phyloP scores from a whole-genome alignment of 2,888 invertebrate genomes.

The Atrina japonica region DNA sequence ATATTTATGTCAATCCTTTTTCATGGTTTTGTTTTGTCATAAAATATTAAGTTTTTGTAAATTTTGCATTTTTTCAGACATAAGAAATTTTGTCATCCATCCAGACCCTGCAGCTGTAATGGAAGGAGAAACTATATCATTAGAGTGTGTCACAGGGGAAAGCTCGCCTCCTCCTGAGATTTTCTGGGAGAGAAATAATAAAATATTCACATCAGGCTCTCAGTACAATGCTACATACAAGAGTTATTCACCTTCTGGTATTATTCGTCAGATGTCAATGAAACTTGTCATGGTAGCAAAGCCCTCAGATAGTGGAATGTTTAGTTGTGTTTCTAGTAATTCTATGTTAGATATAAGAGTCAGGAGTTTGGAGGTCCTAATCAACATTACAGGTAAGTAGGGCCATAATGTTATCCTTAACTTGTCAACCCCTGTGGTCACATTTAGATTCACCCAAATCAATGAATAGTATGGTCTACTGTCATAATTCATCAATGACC shows the following conservation, averaged over 20 bases:
- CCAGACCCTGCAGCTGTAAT: constrained; percentile 60
- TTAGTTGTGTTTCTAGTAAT: constrained; percentile 70
- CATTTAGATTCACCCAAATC: no score
- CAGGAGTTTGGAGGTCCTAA: constrained; percentile 58
- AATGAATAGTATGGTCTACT: no score
- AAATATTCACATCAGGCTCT: constrained; percentile 54
- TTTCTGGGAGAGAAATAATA: constrained; percentile 70
- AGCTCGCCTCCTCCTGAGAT: constrained; percentile 61
- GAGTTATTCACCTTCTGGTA: constrained; percentile 49
- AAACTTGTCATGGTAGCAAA: constrained; percentile 57
- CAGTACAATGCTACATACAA: constrained; percentile 66
- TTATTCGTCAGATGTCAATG: constrained; percentile 65
- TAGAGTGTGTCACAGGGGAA: constrained; percentile 72
- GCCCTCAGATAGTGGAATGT: constrained; percentile 54
- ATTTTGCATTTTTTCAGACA: constrained; percentile 58
- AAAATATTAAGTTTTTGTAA: no score
- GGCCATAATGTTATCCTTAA: neutral
- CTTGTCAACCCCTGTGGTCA: no score
- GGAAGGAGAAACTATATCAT: constrained; percentile 56
- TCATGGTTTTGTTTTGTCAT: no score
- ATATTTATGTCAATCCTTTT: no score
- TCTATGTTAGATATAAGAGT: constrained; percentile 57
- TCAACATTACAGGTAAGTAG: constrained; percentile 62
- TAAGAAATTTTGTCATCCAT: constrained; percentile 67
- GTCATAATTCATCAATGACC: no score